Conservation (phyloP, 2,797 vertebrate genomes). For the Xiphophorus birchmanni region DNA sequence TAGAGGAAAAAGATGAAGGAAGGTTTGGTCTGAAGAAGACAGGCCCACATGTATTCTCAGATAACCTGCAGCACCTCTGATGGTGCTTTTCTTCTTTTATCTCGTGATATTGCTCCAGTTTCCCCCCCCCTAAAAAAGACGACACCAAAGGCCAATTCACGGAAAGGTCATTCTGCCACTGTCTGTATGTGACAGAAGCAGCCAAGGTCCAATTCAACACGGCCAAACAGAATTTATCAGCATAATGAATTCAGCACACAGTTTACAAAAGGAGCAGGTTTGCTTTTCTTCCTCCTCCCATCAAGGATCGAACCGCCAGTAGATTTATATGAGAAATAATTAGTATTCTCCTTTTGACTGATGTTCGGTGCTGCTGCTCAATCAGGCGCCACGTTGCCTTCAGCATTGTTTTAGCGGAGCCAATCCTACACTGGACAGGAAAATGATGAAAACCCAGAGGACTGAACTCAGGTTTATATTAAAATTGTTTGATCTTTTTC, state of each 20-base stretch:
- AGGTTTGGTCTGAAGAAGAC: slow-evolving; percentile 44
- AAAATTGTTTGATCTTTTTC: neutral
- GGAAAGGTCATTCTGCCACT: slow-evolving; percentile 27
- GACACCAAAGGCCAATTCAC: slow-evolving; percentile 22
- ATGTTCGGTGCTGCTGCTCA: slow-evolving; percentile 25
- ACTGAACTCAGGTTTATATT: neutral
- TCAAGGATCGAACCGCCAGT: slow-evolving; percentile 22
- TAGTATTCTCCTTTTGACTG: slow-evolving; percentile 26
- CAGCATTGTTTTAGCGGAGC: slow-evolving; percentile 5
- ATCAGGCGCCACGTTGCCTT: slow-evolving; percentile 16
- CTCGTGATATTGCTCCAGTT: slow-evolving; percentile 11
- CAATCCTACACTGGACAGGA: neutral
- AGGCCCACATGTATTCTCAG: slow-evolving; percentile 34
- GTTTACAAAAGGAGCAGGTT: neutral
- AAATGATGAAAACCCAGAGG: slow-evolving; percentile 8
- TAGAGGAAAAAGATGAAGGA: slow-evolving; percentile 17
- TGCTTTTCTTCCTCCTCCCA: slow-evolving; percentile 22
- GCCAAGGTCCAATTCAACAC: slow-evolving; percentile 16
- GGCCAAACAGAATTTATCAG: slow-evolving; percentile 18
- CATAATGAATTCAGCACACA: slow-evolving; percentile 14
- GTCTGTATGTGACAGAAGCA: neutral
- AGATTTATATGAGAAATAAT: slow-evolving; percentile 29
- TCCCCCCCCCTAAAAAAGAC: neutral
- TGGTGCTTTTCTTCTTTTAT: slow-evolving; percentile 28
- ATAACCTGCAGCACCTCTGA: slow-evolving; percentile 33